Evolutionary conservation across 2,888 invertebrate species (phyloP).

Genomic region (Muschampia plurimacula): DNA sequence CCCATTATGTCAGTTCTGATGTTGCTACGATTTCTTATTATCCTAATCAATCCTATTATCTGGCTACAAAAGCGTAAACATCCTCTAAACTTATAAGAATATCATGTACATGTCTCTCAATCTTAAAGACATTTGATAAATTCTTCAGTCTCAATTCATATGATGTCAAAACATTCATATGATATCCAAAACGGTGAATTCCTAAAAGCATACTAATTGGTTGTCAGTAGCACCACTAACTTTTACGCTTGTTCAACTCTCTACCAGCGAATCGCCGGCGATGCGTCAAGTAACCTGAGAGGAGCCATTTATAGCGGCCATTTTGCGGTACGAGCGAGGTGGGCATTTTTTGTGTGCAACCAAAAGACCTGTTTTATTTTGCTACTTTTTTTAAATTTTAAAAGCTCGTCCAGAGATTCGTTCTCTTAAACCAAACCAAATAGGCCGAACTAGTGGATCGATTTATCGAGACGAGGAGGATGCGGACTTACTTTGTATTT

Average conservation of each 20-base stretch:
- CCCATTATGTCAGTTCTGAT: background rate
- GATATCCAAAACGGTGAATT: too few relatives aligned
- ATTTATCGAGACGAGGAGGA: background rate
- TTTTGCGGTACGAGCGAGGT: conserved; percentile 46
- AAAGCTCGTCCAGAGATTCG: conserved; percentile 43
- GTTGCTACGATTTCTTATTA: background rate
- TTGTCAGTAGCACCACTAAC: background rate
- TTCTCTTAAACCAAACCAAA: conserved; percentile 30
- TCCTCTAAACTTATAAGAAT: background rate
- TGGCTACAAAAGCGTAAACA: background rate
- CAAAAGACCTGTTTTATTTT: conserved; percentile 47
- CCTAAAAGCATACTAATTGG: too few relatives aligned
- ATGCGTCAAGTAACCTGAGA: conserved; percentile 25
- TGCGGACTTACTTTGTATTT: conserved; percentile 11
- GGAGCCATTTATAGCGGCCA: conserved; percentile 47
- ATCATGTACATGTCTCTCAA: too few relatives aligned
- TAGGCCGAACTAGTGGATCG: conserved; percentile 4
- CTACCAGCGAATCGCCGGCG: conserved; percentile 1
- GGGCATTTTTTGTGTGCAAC: conserved; percentile 44
- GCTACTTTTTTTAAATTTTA: conserved; percentile 44
- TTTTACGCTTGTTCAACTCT: background rate
- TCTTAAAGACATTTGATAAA: too few relatives aligned
- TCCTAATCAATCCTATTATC: background rate
- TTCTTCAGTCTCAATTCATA: too few relatives aligned
- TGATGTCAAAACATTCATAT: background rate